Percentiles rank a stretch among this genome's conserved stretches.
phyloP scores from a whole-genome alignment of 1,140 invertebrate species.

The Tyrophagus putrescentiae region DNA sequence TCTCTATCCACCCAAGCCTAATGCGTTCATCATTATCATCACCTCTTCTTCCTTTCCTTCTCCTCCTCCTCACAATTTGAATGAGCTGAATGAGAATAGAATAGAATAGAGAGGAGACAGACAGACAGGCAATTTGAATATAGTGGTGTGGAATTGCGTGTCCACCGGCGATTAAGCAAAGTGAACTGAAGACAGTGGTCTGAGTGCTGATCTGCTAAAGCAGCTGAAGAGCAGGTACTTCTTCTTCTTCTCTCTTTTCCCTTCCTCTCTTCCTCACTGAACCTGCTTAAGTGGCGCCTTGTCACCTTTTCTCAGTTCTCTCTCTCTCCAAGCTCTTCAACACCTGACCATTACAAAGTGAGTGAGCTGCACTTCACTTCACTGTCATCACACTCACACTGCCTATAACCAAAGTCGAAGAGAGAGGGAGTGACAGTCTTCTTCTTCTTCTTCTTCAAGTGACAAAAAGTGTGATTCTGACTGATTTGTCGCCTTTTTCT shows the following conservation, averaged over 20 bases:
- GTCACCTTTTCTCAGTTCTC: not conserved
- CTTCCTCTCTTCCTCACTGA: not conserved
- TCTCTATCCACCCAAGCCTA: not conserved
- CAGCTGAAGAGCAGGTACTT: not conserved
- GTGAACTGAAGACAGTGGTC: not conserved
- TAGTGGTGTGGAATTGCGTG: slow-evolving; percentile 4
- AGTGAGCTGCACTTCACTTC: too few species aligned
- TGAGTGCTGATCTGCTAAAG: not conserved
- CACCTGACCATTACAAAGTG: too few species aligned
- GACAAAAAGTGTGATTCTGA: too few species aligned
- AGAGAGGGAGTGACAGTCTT: too few species aligned
- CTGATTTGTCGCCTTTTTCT: too few species aligned
- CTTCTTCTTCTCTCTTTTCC: not conserved
- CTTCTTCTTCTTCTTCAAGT: too few species aligned
- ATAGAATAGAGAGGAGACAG: too few species aligned
- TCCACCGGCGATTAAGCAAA: not conserved
- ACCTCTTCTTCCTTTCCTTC: not conserved
- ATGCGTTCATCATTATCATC: not conserved
- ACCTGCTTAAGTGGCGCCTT: slow-evolving; percentile 9
- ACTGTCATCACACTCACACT: too few species aligned
- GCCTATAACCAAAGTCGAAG: too few species aligned
- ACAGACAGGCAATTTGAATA: slow-evolving; percentile 12
- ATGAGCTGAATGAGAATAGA: too few species aligned
- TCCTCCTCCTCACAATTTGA: slow-evolving; percentile 4
- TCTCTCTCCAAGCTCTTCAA: not conserved